A percentile compares a stretch with the other conserved stretches of the same genome.
phyloP scores from a whole-genome alignment of 2,888 invertebrate species.

The Tiphia femorata region DNA sequence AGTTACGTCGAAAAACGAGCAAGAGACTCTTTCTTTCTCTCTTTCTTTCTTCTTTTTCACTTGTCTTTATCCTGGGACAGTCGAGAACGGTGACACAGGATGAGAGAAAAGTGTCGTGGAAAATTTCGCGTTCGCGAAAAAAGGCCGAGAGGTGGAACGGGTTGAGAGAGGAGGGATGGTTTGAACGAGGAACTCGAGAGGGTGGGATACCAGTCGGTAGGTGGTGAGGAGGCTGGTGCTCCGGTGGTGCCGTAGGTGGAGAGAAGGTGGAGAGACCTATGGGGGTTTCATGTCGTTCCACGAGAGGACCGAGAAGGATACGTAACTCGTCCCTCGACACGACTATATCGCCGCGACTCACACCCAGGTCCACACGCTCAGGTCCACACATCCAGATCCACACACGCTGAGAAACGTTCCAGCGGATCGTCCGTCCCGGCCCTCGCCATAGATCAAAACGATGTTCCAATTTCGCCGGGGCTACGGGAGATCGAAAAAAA shows the following conservation, averaged over 20 bases:
- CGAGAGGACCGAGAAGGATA: slow-evolving; percentile 26
- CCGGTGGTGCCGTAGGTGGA: background rate
- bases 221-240: slow-evolving; percentile 1
- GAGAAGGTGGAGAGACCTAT: slow-evolving; percentile 9
- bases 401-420: background rate
- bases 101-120: too few relatives aligned
- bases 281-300: slow-evolving; percentile 33
- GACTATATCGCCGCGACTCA: background rate
- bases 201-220: too few relatives aligned
- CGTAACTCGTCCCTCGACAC: slow-evolving; percentile 36
- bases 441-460: slow-evolving; percentile 48
- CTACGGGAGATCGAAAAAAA: slow-evolving; percentile 47
- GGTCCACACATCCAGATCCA: background rate
- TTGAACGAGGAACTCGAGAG: too few relatives aligned
- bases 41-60: too few relatives aligned
- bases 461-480: slow-evolving; percentile 51
- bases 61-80: too few relatives aligned
- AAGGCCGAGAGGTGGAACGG: background rate
- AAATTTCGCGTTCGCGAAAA: background rate
- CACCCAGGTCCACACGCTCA: background rate
- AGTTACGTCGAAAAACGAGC: too few relatives aligned
- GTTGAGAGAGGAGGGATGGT: background rate
- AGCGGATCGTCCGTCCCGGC: slow-evolving; percentile 26
- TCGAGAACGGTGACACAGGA: too few relatives aligned
- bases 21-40: too few relatives aligned